Base-by-base conservation (phyloP, 2,888 invertebrate species). In the Ophioninae sp. region DNA sequence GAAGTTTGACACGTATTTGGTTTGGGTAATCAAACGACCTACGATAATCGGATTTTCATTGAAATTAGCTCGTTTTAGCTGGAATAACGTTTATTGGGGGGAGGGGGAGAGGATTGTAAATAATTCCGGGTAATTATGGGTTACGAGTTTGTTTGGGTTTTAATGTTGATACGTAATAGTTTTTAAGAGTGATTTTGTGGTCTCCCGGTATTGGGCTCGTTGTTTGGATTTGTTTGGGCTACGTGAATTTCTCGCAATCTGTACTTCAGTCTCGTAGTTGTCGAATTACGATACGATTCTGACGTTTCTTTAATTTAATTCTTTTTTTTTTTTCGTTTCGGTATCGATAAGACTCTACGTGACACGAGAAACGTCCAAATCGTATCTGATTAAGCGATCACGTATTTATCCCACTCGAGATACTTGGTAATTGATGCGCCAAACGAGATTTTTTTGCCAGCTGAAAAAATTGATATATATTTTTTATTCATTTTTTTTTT, bases 311-410 rank as follows among this genome's bases (percentile, higher is more conserved):
- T 30, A 2, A 2, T 30, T 30, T 30, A 30, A 2, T 30, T 30
- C 3, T 3, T 30, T 30, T 30, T 75, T 61, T 67, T 77, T 78
- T 23, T 68, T 41, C 10, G 5, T 17, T 50, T 50, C 50, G 17
- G 44, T 59, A 37, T 61, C 30, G 84, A 84, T 84, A 84, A 84
- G 84, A 79, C 73, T 76, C 57, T 79, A 84, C 84, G 84, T 79
- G 81, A 79, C 62, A 76, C 79, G 69, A 78, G 20, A 79, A 81
- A 39, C 72, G 70, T 69, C 30, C 30, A 10, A 59, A 39, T 68
- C 70, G 41, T 76, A 84, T 84, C 75, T 65, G 59, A 65, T 7
- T 23, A 21, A 77, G 44, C 73, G 23, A 73, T 81, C 81, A 81
- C 78, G 74, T 78, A 78, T 59, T 74, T 81, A 68, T 79, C 81